phyloP scores from a whole-genome alignment of 2,113 vertebrate genomes.

The Scalopus aquaticus region DNA sequence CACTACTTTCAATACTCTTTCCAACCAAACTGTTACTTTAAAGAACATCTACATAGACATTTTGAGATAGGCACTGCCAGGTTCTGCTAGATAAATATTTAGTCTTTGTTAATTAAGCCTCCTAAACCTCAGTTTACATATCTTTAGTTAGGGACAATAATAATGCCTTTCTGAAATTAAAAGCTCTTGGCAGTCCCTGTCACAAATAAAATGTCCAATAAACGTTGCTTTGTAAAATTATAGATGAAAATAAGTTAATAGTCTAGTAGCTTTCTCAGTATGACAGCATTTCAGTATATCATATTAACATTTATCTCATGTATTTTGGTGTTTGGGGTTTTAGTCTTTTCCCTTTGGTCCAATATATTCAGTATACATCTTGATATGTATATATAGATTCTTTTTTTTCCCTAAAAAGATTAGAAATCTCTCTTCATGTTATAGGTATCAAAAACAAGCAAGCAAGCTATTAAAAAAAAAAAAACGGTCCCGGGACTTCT shows the following conservation, averaged over 20 bases:
- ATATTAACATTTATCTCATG: conserved; percentile 12
- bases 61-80: background rate
- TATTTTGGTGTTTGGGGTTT: background rate
- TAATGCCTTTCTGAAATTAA: background rate
- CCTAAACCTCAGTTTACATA: background rate
- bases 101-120: conserved; percentile 2
- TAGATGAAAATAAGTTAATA: conserved; percentile 23
- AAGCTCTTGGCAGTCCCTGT: background rate
- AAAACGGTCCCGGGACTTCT: background rate
- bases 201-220: conserved; percentile 21
- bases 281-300: conserved; percentile 20
- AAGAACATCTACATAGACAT: background rate
- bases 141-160: conserved; percentile 6
- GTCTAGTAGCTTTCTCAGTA: background rate
- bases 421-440: background rate
- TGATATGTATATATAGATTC: background rate
- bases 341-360: background rate
- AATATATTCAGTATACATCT: background rate
- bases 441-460: background rate
- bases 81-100: conserved; percentile 18
- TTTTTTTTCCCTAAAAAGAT: background rate
- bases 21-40: background rate
- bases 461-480: background rate
- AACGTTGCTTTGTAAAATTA: conserved; percentile 34
- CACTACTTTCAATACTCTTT: background rate